phyloP scores from a whole-genome alignment of 2,888 invertebrate species.

The Eristalis tenax region DNA sequence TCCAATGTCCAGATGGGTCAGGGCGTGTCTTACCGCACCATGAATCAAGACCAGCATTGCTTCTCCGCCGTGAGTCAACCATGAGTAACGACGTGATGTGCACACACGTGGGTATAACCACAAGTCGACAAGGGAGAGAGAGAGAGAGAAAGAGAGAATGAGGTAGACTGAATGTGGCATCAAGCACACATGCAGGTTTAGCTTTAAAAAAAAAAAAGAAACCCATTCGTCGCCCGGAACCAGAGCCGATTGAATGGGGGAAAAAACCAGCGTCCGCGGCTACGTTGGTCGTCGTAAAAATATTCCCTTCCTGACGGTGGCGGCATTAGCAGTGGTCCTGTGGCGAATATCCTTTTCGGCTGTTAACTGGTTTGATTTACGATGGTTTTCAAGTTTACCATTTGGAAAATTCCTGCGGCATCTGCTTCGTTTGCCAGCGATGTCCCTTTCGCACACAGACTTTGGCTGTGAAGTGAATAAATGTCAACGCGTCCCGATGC shows the following conservation, averaged over 20 bases:
- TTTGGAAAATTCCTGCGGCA: conserved; percentile 68
- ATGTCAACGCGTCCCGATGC: conserved; percentile 52
- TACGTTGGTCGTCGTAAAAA: conserved; percentile 4
- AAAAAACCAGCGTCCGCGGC: neutral
- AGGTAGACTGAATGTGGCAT: neutral
- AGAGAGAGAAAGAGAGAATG: neutral
- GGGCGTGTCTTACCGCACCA: neutral
- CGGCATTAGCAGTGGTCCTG: conserved; percentile 33
- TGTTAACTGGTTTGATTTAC: conserved; percentile 69
- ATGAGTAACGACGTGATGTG: conserved; percentile 31
- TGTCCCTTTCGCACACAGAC: conserved; percentile 30
- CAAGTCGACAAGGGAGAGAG: neutral
- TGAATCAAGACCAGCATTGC: neutral
- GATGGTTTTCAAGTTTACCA: conserved; percentile 66
- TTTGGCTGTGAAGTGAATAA: conserved; percentile 51
- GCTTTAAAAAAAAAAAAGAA: neutral
- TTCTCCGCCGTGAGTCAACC: neutral
- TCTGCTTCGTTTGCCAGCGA: conserved; percentile 38
- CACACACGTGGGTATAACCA: conserved; percentile 25
- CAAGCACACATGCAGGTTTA: neutral
- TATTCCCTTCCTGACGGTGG: neutral
- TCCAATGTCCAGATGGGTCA: neutral
- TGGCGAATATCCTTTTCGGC: conserved; percentile 63
- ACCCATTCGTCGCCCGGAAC: neutral
- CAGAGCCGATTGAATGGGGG: neutral